Evolutionary conservation across 2,113 vertebrate genomes (phyloP).

Genomic region (Hipposideros armiger): DNA sequence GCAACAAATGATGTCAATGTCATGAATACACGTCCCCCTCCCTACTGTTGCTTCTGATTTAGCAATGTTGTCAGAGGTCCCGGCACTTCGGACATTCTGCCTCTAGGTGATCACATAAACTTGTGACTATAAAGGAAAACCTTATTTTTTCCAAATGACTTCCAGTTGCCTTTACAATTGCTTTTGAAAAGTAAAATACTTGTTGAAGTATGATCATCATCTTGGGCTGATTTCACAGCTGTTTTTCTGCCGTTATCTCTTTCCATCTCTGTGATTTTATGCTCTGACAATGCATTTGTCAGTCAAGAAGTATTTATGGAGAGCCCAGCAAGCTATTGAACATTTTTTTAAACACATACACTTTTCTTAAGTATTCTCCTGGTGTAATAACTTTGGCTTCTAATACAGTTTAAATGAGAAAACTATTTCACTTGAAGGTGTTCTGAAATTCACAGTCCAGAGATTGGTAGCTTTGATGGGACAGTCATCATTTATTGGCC

Average conservation of each 20-base stretch:
- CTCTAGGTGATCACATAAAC: not conserved
- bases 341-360: slow-evolving; percentile 2
- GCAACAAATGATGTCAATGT: not conserved
- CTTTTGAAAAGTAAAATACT: slow-evolving; percentile 57
- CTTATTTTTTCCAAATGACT: slow-evolving; percentile 24
- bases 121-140: slow-evolving; percentile 31
- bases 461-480: slow-evolving; percentile 30
- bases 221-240: slow-evolving; percentile 30
- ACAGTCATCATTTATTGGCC: slow-evolving; percentile 21
- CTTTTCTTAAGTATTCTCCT: slow-evolving; percentile 59
- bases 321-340: slow-evolving; percentile 23
- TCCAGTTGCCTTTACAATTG: slow-evolving; percentile 43
- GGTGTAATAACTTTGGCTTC: slow-evolving; percentile 51
- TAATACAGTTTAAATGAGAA: slow-evolving; percentile 63
- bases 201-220: slow-evolving; percentile 54
- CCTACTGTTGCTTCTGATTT: not conserved
- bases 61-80: not conserved
- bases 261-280: slow-evolving; percentile 59
- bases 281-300: slow-evolving; percentile 55
- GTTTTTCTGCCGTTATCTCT: slow-evolving; percentile 46
- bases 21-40: accelerated
- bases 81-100: not conserved
- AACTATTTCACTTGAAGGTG: slow-evolving; percentile 43
- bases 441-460: slow-evolving; percentile 57
- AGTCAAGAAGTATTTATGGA: slow-evolving; percentile 66